phyloP scores from a whole-genome alignment of 2,797 vertebrate species.

The Phoeniculus purpureus region DNA sequence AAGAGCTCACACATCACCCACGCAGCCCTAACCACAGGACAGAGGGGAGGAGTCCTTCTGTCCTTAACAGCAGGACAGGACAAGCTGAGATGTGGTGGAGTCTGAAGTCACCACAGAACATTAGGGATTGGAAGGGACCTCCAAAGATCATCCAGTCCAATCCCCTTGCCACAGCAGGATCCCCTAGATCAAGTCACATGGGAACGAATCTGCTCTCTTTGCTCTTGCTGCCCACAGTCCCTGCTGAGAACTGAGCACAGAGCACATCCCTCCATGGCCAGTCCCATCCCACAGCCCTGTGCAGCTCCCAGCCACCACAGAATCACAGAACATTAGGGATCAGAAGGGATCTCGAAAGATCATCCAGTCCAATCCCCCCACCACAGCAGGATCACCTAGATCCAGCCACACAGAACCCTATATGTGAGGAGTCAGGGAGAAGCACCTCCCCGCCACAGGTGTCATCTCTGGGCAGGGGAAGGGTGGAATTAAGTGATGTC shows the following conservation, averaged over 20 bases:
- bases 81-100: neutral
- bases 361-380: neutral
- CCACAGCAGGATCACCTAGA: too few relatives aligned
- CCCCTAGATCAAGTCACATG: too few relatives aligned
- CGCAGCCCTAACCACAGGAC: neutral
- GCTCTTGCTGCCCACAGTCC: neutral
- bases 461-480: neutral
- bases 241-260: neutral
- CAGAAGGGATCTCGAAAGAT: too few relatives aligned
- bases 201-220: neutral
- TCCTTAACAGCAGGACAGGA: neutral
- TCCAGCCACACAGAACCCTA: too few relatives aligned
- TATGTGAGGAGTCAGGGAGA: neutral
- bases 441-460: neutral
- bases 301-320: neutral
- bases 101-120: too few relatives aligned
- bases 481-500: neutral
- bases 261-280: neutral
- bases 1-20: neutral
- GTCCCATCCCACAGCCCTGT: fast-evolving
- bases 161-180: too few relatives aligned
- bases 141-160: too few relatives aligned
- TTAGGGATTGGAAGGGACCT: too few relatives aligned
- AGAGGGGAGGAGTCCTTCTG: neutral
- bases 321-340: too few relatives aligned